Conservation (phyloP, 2,113 vertebrate species). For the Dromiciops gliroides region DNA sequence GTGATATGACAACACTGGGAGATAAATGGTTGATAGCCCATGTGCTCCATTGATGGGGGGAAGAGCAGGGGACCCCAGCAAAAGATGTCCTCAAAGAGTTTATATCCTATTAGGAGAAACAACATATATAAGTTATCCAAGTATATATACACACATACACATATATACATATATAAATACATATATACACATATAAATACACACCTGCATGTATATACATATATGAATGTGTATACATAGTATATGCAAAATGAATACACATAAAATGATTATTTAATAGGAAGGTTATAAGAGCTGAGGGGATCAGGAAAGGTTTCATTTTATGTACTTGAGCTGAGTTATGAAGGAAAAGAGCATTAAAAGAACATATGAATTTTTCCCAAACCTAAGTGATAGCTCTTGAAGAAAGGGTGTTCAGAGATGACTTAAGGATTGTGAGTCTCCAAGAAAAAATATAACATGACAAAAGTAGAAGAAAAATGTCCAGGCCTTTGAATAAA, state of each 20-base stretch:
- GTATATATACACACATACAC: too few species aligned
- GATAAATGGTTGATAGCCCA: not conserved
- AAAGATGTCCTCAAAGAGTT: not conserved
- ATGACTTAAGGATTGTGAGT: not conserved
- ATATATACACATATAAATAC: too few species aligned
- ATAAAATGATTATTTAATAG: not conserved
- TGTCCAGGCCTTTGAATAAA: not conserved
- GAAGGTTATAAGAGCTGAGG: not conserved
- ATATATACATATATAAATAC: too few species aligned
- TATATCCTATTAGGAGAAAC: not conserved
- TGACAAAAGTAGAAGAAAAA: not conserved
- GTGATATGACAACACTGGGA: not conserved
- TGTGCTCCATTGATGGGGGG: not conserved
- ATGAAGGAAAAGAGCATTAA: not conserved
- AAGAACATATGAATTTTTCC: not conserved
- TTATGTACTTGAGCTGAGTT: not conserved
- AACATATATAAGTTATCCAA: not conserved
- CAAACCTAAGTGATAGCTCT: not conserved
- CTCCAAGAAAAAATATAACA: not conserved
- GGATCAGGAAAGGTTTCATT: not conserved
- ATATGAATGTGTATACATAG: not conserved
- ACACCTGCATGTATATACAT: too few species aligned
- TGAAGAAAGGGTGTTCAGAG: not conserved
- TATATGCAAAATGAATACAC: not conserved
- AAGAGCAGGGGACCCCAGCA: not conserved